Conservation (phyloP, 2,888 invertebrate genomes). For the Thereva unica region DNA sequence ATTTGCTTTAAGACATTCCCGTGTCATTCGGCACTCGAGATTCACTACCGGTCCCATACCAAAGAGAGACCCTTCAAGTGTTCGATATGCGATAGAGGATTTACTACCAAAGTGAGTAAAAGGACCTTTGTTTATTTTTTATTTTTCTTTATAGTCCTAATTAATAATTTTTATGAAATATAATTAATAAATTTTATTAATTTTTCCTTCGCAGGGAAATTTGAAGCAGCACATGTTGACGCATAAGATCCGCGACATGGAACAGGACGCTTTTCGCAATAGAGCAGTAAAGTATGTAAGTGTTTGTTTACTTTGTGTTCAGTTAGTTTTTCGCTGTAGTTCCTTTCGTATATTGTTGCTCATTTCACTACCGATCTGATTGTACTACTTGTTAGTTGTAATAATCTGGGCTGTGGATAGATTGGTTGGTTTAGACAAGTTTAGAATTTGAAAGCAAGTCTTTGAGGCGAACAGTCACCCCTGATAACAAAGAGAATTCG, state of each 20-base stretch:
- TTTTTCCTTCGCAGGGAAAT: slow-evolving; percentile 73
- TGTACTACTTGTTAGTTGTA: slow-evolving; percentile 13
- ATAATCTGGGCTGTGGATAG: too few relatives aligned
- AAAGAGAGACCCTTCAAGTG: slow-evolving; percentile 97
- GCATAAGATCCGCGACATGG: slow-evolving; percentile 90
- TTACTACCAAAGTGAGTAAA: slow-evolving; percentile 87
- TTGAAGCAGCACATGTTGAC: slow-evolving; percentile 99
- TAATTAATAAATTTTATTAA: slow-evolving; percentile 10
- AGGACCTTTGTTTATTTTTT: slow-evolving; percentile 4
- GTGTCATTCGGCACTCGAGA: slow-evolving; percentile 96
- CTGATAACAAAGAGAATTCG: too few relatives aligned
- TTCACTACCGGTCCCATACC: slow-evolving; percentile 95
- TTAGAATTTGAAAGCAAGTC: too few relatives aligned
- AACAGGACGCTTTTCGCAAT: slow-evolving; percentile 57
- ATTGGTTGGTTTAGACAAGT: too few relatives aligned
- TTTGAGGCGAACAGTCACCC: too few relatives aligned
- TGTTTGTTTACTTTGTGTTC: slow-evolving; percentile 37
- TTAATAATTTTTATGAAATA: neutral
- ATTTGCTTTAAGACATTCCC: slow-evolving; percentile 99
- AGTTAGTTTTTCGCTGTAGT: neutral
- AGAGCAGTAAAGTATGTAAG: slow-evolving; percentile 58
- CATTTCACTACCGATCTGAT: neutral
- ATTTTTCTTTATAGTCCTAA: neutral
- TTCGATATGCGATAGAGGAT: slow-evolving; percentile 93
- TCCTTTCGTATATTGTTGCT: too few relatives aligned